These are phyloP conservation scores for Muntiacus reevesi DNA, from an alignment of 2,113 vertebrate species.

Conservation along the genomic window DNA sequence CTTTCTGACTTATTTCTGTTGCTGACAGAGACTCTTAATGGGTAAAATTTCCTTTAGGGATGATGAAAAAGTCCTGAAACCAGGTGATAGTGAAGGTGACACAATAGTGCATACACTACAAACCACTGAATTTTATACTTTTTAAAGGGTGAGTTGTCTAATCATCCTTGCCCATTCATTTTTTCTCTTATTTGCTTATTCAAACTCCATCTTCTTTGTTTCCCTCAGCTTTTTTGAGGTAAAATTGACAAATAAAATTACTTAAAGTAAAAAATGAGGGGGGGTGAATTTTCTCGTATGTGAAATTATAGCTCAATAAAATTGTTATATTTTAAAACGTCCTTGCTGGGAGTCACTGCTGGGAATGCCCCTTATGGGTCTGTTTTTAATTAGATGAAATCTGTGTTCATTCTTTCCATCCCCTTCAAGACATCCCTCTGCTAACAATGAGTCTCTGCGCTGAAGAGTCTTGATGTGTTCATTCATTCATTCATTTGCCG, in stretches of 20 bases:
- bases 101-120: not conserved
- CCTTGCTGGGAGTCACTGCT: not conserved
- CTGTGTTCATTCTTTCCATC: not conserved
- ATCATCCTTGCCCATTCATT: not conserved
- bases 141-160: not conserved
- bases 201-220: not conserved
- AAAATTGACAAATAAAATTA: not conserved
- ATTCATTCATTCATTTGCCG: not conserved
- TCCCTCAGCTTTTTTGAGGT: not conserved
- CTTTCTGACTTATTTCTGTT: not conserved
- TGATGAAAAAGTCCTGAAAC: not conserved
- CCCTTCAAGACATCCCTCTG: not conserved
- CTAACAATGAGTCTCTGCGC: not conserved
- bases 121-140: not conserved
- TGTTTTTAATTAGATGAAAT: not conserved
- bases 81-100: not conserved
- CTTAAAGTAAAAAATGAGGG: not conserved
- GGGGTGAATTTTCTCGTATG: not conserved
- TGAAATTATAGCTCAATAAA: not conserved
- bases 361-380: not conserved
- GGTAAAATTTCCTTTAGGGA: not conserved
- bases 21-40: not conserved
- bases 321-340: not conserved
- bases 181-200: not conserved
- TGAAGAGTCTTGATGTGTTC: not conserved